Evolutionary conservation across 2,888 invertebrate genomes (phyloP).

Genomic region (Clistopyga incitator): DNA sequence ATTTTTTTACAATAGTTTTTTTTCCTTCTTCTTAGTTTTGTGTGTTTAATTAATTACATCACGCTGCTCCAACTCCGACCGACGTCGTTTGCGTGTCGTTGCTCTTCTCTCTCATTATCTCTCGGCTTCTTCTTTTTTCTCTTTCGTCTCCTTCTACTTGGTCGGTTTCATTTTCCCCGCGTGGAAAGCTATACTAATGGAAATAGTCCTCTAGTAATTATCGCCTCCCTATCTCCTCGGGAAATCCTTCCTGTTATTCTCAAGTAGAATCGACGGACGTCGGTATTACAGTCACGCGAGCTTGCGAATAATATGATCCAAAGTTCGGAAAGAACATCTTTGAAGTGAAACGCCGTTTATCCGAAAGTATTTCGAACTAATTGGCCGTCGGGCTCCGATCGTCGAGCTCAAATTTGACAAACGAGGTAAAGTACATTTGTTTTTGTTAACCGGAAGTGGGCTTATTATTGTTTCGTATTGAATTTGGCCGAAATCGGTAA

Average conservation of each 20-base stretch:
- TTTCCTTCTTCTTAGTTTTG: no score
- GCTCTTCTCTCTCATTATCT: conserved; percentile 50
- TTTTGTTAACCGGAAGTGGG: no score
- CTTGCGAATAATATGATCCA: not conserved
- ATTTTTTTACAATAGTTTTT: no score
- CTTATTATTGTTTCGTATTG: no score
- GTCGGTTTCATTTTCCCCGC: not conserved
- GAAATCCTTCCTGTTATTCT: conserved; percentile 2
- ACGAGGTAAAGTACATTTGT: no score
- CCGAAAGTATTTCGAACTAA: no score
- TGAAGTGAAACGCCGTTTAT: not conserved
- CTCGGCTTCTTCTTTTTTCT: not conserved
- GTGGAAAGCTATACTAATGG: not conserved
- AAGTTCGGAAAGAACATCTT: not conserved
- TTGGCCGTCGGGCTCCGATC: no score
- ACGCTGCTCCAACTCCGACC: conserved; percentile 37
- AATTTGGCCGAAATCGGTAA: no score
- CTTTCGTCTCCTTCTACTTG: not conserved
- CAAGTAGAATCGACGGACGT: not conserved
- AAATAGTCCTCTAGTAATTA: conserved; percentile 1
- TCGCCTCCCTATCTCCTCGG: not conserved
- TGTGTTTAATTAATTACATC: conserved; percentile 29
- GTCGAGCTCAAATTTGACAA: no score
- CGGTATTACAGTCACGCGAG: not conserved
- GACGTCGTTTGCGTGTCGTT: conserved; percentile 60